Conservation (phyloP, 2,113 vertebrate species). For the Rhynchopsitta pachyrhyncha region DNA sequence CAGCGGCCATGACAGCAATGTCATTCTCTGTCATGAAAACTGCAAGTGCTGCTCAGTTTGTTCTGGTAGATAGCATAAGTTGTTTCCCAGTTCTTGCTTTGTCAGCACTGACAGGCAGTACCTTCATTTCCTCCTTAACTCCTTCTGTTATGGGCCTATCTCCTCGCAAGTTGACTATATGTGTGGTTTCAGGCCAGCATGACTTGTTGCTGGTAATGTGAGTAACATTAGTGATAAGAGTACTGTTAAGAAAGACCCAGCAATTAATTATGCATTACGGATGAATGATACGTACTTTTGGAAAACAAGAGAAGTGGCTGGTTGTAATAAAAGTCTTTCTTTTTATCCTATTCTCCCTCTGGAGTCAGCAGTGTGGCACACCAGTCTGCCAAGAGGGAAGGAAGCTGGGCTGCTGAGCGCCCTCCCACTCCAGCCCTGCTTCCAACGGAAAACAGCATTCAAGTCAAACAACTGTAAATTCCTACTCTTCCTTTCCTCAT, state of each 20-base stretch:
- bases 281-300: not conserved
- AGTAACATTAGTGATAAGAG: not conserved
- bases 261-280: not conserved
- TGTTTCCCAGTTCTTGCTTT: not conserved
- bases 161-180: not conserved
- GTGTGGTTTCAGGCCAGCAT: not conserved
- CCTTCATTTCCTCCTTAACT: not conserved
- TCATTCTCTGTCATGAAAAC: not conserved
- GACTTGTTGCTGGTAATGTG: not conserved
- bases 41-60: not conserved
- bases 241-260: not conserved
- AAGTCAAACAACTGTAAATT: not conserved
- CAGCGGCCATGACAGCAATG: not conserved
- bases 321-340: not conserved
- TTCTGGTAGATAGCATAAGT: not conserved
- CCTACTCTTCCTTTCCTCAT: not conserved
- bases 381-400: not conserved
- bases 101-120: not conserved
- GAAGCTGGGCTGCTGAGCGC: not conserved
- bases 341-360: not conserved
- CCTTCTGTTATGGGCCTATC: not conserved
- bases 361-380: not conserved
- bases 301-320: not conserved
- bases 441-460: not conserved
- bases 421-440: accelerated